Evolutionary conservation across 2,888 invertebrate species (phyloP).

Genomic region (Drosophila mettleri): DNA sequence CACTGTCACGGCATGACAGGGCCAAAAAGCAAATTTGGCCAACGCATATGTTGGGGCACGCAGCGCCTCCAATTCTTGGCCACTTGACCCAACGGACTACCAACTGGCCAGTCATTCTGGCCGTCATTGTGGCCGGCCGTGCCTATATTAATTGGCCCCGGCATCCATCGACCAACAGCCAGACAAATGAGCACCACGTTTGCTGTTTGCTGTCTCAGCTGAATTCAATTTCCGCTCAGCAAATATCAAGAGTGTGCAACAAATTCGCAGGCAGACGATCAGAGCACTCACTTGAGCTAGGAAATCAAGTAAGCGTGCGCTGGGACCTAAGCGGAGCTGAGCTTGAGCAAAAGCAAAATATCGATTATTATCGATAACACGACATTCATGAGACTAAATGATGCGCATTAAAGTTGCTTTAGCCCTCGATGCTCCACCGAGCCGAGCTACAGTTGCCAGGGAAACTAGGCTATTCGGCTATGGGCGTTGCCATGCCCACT

Average conservation of each 20-base stretch:
- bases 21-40: conserved; percentile 35
- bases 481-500: not conserved
- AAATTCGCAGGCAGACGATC: not conserved
- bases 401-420: too few species aligned
- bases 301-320: not conserved
- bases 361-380: not conserved
- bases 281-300: not conserved
- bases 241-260: not conserved
- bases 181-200: conserved; percentile 19
- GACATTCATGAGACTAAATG: too few species aligned
- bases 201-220: not conserved
- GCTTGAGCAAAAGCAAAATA: too few species aligned
- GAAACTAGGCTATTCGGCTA: too few species aligned
- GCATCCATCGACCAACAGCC: conserved; percentile 4
- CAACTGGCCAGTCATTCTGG: conserved; percentile 30
- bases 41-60: conserved; percentile 20
- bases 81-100: conserved; percentile 15
- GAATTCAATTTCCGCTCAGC: not conserved
- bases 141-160: conserved; percentile 28
- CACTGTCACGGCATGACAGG: conserved; percentile 48
- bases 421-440: too few species aligned
- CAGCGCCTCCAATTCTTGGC: conserved; percentile 7
- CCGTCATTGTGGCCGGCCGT: conserved; percentile 28
- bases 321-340: too few species aligned
- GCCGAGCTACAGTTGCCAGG: too few species aligned